Conservation (phyloP, 2,797 vertebrate genomes). For the Protonibea diacanthus region DNA sequence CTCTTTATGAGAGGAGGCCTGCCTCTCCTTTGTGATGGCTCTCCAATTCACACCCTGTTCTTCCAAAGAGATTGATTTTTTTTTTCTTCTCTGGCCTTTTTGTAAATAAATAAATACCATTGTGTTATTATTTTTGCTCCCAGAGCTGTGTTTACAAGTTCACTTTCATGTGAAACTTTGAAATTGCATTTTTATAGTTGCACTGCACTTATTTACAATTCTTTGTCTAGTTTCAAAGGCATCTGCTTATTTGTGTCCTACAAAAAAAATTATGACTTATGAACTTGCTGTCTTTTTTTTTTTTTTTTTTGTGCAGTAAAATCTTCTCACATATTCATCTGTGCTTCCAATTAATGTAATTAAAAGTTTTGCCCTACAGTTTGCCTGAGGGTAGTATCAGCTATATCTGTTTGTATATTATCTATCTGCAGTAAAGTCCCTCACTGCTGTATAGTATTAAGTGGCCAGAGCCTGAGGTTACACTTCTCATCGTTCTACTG, state of each 20-base stretch:
- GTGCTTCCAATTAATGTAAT: not conserved
- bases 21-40: slow-evolving; percentile 71
- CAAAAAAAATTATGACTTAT: slow-evolving; percentile 24
- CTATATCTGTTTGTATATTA: not conserved
- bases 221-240: slow-evolving; percentile 31
- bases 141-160: slow-evolving; percentile 60
- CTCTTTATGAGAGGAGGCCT: slow-evolving; percentile 56
- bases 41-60: slow-evolving; percentile 55
- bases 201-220: slow-evolving; percentile 28
- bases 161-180: slow-evolving; percentile 68
- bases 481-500: not conserved
- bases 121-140: slow-evolving; percentile 64
- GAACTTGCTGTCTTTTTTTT: too few relatives aligned
- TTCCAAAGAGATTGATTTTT: slow-evolving; percentile 65
- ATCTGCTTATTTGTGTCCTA: slow-evolving; percentile 20
- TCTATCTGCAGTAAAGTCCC: not conserved
- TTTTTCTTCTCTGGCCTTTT: slow-evolving; percentile 63
- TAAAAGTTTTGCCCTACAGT: not conserved
- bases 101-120: slow-evolving; percentile 70
- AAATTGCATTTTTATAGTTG: slow-evolving; percentile 47
- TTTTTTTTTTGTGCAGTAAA: not conserved
- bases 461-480: not conserved
- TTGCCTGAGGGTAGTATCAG: not conserved
- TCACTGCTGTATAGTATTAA: not conserved
- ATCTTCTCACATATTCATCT: not conserved